Evolutionary conservation across 2,888 invertebrate species (phyloP).

Genomic region (Meloe dianella): DNA sequence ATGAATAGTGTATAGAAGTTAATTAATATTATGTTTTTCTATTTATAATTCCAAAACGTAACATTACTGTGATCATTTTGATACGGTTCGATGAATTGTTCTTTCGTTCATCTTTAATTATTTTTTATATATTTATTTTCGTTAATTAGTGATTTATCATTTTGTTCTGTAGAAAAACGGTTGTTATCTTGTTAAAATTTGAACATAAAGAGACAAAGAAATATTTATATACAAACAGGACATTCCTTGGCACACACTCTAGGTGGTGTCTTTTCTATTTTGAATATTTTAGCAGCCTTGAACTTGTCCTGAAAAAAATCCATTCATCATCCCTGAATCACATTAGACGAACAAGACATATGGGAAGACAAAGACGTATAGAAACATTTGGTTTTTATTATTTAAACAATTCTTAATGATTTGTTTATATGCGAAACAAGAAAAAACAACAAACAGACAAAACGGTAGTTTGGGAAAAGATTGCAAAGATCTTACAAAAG

Average conservation of each 20-base stretch:
- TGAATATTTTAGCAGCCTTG: background rate
- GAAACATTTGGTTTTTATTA: background rate
- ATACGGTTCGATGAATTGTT: background rate
- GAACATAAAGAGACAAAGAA: no score
- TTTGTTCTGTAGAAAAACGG: no score
- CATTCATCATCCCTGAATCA: constrained; percentile 7
- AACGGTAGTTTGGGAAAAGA: background rate
- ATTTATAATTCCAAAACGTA: background rate
- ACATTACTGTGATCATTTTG: background rate
- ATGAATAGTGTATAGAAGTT: no score
- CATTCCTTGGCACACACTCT: background rate
- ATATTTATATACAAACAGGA: no score
- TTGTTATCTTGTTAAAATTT: no score
- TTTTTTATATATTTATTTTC: background rate
- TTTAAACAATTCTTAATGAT: background rate
- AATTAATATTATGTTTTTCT: no score
- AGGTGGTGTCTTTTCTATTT: background rate
- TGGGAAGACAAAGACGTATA: no score
- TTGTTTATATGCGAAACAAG: background rate
- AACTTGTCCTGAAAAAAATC: background rate
- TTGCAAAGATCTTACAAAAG: background rate
- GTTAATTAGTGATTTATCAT: no score
- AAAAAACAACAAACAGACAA: background rate
- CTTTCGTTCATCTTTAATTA: background rate
- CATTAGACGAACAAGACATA: no score